A percentile compares a stretch with the other conserved stretches of the same genome.
Evolutionary conservation across 2,113 vertebrate species (phyloP).

Genomic region (Hypanus sabinus): DNA sequence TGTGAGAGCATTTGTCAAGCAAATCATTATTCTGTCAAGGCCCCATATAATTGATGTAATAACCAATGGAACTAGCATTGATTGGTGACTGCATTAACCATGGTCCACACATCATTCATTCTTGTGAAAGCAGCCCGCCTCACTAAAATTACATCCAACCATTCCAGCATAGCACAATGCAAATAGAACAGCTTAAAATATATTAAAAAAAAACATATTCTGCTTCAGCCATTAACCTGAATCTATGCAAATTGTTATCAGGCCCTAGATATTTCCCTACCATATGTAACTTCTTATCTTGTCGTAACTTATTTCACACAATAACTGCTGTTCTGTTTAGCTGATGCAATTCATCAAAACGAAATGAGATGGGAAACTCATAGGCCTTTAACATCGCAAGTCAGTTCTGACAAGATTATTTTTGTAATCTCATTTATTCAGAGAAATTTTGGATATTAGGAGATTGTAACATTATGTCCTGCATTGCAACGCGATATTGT

Average conservation of each 20-base stretch:
- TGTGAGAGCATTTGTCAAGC: constrained; percentile 42
- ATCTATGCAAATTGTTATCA: neutral
- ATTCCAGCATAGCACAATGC: neutral
- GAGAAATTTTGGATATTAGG: neutral
- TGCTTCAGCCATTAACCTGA: neutral
- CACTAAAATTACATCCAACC: neutral
- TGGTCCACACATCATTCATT: neutral
- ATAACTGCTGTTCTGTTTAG: neutral
- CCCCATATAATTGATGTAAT: constrained; percentile 24
- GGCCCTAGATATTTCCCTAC: neutral
- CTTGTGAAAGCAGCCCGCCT: neutral
- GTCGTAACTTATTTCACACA: neutral
- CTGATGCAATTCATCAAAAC: neutral
- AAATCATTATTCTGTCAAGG: constrained; percentile 38
- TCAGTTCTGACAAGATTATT: neutral
- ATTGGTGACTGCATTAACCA: neutral
- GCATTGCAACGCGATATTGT: too few species aligned
- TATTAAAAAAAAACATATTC: neutral
- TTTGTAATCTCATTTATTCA: neutral
- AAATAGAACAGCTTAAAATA: neutral
- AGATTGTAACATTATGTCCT: too few species aligned
- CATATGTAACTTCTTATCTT: neutral
- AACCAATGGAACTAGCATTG: constrained; percentile 35
- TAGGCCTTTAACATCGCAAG: neutral
- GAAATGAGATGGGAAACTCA: neutral